phyloP scores from a whole-genome alignment of 1,140 invertebrate genomes.

The Tetramorium simillimum region DNA sequence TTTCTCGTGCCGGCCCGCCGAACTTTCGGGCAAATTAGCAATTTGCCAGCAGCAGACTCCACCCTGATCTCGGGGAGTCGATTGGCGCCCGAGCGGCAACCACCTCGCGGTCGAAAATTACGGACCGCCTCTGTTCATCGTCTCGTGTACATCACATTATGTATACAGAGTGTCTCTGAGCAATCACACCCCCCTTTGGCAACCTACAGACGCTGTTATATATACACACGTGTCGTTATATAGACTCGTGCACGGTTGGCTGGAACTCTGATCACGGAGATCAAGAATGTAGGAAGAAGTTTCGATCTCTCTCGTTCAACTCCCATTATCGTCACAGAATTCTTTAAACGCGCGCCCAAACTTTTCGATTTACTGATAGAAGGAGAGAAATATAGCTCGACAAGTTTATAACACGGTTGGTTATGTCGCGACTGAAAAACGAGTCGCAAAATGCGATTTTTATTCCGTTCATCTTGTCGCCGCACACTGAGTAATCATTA shows the following conservation, averaged over 20 bases:
- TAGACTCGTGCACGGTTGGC: neutral
- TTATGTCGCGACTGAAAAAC: neutral
- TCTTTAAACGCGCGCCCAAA: neutral
- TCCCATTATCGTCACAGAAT: neutral
- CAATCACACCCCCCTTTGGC: neutral
- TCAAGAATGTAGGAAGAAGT: neutral
- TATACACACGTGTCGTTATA: neutral
- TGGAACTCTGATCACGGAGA: neutral
- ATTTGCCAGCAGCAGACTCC: conserved; percentile 70
- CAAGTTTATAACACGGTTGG: neutral
- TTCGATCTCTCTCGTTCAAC: neutral
- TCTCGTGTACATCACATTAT: conserved; percentile 50
- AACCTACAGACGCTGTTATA: neutral
- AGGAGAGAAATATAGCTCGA: neutral
- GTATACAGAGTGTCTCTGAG: conserved; percentile 35
- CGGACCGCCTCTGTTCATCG: conserved; percentile 58
- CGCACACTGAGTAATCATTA: neutral
- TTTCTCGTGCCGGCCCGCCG: conserved; percentile 31
- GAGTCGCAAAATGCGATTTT: neutral
- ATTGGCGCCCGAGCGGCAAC: conserved; percentile 57
- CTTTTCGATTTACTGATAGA: neutral
- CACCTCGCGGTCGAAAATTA: conserved; percentile 61
- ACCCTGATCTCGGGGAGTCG: conserved; percentile 52
- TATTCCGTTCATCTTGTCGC: neutral
- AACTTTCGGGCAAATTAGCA: conserved; percentile 73